Evolutionary conservation across 1,140 invertebrate species (phyloP), one percentile per base, ranked within the genome.

Genomic region (Saccostrea echinata): DNA sequence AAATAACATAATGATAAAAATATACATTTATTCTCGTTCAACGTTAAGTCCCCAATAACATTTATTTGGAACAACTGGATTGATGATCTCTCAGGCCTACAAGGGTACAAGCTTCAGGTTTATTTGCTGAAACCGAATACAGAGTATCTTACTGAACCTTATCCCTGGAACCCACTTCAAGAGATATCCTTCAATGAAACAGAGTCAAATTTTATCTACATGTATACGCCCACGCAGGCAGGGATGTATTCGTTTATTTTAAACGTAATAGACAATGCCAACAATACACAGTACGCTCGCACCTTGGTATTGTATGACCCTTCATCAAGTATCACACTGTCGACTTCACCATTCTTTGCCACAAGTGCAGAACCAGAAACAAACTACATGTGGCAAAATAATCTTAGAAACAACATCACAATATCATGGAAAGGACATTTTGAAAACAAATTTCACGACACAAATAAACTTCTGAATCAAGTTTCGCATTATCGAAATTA

Each of bases 371-470:
- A 84, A 33, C 21, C 33, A 55, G 83, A 53, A 27, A 57, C 83
- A 84, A 27, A 84, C 13, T 55, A 61, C 21, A 18, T 3, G 16
- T 84, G 83, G 83, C 83, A 84, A 33, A 53, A 51, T 0, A 27
- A 18, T 27, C 55, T 84, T 4, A 53, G 24, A 11, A 55, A n/a
- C 12, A 51, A 21, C 24, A 84, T 84, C 11, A 53, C 16, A 16
- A 27, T 84, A 4, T 55, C 51, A 27, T 84, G 83, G 83, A 57
- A 61, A n/a, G 83, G 83, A 57, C 83, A 84, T 61, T 84, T 84
- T 27, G 13, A 33, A 53, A 84, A 84, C 27, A 84, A 84, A 84
- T 53, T 55, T 24, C 83, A 57, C n/a, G 52, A 57, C n/a, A 9
- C 21, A n/a, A 57, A 33, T 24, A 57, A 57, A 61, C 83, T 84